Base-by-base conservation (phyloP, 2,888 invertebrate genomes). In the Cerceris rybyensis region DNA sequence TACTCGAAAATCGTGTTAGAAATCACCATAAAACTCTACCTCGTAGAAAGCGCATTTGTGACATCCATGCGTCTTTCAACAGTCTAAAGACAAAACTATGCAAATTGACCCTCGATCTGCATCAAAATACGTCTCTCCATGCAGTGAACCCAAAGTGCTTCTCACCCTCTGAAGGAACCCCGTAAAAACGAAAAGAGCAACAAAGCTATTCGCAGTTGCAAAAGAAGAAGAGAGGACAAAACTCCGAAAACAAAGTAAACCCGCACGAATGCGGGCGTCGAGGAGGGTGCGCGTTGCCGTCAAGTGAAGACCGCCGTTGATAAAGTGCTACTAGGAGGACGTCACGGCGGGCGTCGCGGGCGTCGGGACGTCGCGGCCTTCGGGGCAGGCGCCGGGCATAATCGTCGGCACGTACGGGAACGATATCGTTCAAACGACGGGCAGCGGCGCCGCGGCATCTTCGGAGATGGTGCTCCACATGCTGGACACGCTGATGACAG, bases 391-490 rank as follows among this genome's bases (percentile, higher is more conserved):
- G 89, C 89, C 90, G 89, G 87, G 88, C 80, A 85, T 89, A 73
- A 81, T 86, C 83, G 86, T 88, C 86, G 88, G 86, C 73, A 69
- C 86, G 68, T 88, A 88, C 84, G 80, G 82, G 81, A 65, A 64
- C 78, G 76, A 85, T 58, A 68, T 82, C 76, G 75, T 65, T 52
- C 78, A 83, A 77, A 50, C 57, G 74, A 67, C 82, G 64, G 66
- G 76, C 65, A 80, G 54, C 86, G 78, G 63, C 66, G 55, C 79
- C 78, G 72, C 80, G 70, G 82, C 78, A 68, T 93, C 94, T 93
- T 94, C 94, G 93, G 93, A 94, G 93, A 96, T 96, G 96, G 96
- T 96, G 93, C 94, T 96, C 91, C 96, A 96, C 93, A 95, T 96
- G 94, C 93, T 95, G 90, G 94, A 94, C 92, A 93, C 94, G 86